These are phyloP conservation scores for Sminthopsis crassicaudata DNA, from an alignment of 2,113 vertebrate genomes.

Conservation along the genomic window DNA sequence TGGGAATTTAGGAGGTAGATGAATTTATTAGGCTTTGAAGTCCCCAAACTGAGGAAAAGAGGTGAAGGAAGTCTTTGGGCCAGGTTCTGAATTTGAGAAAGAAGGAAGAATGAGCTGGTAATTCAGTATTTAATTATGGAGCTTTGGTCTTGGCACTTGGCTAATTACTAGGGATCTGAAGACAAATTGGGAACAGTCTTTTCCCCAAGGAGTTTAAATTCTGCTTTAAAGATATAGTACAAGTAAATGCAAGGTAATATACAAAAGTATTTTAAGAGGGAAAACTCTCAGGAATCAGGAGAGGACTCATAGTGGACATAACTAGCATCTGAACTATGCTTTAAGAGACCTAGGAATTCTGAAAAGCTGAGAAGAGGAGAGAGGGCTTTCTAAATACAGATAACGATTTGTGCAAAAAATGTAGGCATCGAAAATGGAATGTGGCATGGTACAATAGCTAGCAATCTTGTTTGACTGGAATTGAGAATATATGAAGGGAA, in stretches of 20 bases:
- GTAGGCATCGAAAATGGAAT: neutral
- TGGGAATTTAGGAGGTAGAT: neutral
- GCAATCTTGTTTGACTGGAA: neutral
- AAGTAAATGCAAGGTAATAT: neutral
- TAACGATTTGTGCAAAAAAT: neutral
- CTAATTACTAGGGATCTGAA: neutral
- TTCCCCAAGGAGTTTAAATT: neutral
- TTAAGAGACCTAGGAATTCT: neutral
- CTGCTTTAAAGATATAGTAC: neutral
- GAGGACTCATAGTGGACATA: neutral
- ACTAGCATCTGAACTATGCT: neutral
- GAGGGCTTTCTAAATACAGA: neutral
- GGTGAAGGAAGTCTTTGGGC: neutral
- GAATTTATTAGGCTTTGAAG: neutral
- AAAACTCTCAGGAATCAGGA: neutral
- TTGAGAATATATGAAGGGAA: neutral
- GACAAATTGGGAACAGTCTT: neutral
- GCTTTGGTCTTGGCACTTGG: too few relatives aligned
- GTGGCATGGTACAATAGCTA: neutral
- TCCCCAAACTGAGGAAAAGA: neutral
- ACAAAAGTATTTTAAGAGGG: neutral
- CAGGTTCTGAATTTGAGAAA: too few relatives aligned
- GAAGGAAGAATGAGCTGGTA: neutral
- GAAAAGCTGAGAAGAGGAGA: neutral
- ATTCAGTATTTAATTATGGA: neutral